Percentiles rank a stretch among this genome's conserved stretches.
phyloP scores from a whole-genome alignment of 2,113 vertebrate genomes.

The Ammodramus savannarum region DNA sequence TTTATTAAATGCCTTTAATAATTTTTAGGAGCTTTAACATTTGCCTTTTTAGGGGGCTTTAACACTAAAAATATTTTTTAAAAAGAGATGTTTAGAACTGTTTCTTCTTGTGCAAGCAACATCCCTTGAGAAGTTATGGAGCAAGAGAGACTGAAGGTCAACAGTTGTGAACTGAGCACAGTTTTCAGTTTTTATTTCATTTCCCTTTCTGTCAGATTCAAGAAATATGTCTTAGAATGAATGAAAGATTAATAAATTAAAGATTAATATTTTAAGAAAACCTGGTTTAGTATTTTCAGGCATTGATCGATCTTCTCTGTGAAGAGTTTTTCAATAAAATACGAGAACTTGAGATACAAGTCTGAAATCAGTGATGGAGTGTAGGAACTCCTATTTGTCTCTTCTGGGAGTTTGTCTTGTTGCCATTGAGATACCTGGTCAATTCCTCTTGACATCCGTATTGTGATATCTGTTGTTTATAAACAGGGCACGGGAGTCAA shows the following conservation, averaged over 20 bases:
- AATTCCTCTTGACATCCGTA: background rate
- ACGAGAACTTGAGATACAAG: background rate
- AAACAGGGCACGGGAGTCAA: rapidly evolving
- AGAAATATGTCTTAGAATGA: background rate
- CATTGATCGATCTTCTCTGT: background rate
- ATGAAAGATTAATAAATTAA: background rate
- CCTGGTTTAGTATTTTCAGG: background rate
- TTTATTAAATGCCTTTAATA: background rate
- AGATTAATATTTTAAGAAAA: background rate
- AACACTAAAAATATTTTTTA: background rate
- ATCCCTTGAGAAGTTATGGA: background rate
- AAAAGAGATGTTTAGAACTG: background rate
- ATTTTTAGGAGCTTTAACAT: background rate
- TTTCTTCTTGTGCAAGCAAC: background rate
- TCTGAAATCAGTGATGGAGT: background rate
- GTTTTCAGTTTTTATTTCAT: background rate
- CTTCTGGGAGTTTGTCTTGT: background rate
- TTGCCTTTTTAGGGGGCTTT: background rate
- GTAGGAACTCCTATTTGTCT: background rate
- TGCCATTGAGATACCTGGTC: background rate
- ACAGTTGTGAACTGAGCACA: background rate
- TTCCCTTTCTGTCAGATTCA: background rate
- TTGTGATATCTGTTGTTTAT: background rate
- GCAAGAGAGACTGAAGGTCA: background rate
- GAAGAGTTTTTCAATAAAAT: background rate